Evolutionary conservation across 2,888 invertebrate species (phyloP).

Genomic region (Achlya flavicornis): DNA sequence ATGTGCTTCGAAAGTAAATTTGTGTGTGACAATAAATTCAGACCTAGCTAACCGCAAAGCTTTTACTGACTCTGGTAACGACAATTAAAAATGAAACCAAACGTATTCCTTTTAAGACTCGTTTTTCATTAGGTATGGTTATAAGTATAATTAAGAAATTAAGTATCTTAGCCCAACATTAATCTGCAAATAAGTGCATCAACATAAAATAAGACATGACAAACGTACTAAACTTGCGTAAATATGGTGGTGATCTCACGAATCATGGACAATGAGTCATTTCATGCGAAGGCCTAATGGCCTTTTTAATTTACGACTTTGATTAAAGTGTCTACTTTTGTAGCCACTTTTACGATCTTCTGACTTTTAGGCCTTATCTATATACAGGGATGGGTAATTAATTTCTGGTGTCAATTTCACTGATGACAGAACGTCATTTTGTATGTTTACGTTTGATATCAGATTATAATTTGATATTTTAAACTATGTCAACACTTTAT

Average conservation of each 20-base stretch:
- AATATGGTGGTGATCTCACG: slow-evolving; percentile 33
- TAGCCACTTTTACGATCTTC: slow-evolving; percentile 52
- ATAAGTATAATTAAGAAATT: too few relatives aligned
- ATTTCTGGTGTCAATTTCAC: slow-evolving; percentile 36
- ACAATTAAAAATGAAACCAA: neutral
- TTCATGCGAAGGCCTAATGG: slow-evolving; percentile 34
- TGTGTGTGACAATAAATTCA: neutral
- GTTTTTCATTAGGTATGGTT: neutral
- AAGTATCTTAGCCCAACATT: neutral
- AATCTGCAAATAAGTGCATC: neutral
- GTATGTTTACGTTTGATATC: slow-evolving; percentile 18
- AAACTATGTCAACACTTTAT: slow-evolving; percentile 1
- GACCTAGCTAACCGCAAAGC: neutral
- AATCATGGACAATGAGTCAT: slow-evolving; percentile 37
- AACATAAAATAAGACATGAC: neutral
- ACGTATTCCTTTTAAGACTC: neutral
- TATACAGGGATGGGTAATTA: slow-evolving; percentile 42
- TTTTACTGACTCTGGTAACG: neutral
- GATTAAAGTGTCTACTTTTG: slow-evolving; percentile 50
- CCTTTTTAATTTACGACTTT: slow-evolving; percentile 55
- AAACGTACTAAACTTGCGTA: slow-evolving; percentile 12
- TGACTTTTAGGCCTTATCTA: slow-evolving; percentile 47
- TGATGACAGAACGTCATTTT: slow-evolving; percentile 25
- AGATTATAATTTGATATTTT: slow-evolving; percentile 3
- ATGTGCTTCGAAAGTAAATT: neutral